These are phyloP conservation scores for Parnassius apollo DNA, from an alignment of 2,888 invertebrate species.

Conservation along the genomic window DNA sequence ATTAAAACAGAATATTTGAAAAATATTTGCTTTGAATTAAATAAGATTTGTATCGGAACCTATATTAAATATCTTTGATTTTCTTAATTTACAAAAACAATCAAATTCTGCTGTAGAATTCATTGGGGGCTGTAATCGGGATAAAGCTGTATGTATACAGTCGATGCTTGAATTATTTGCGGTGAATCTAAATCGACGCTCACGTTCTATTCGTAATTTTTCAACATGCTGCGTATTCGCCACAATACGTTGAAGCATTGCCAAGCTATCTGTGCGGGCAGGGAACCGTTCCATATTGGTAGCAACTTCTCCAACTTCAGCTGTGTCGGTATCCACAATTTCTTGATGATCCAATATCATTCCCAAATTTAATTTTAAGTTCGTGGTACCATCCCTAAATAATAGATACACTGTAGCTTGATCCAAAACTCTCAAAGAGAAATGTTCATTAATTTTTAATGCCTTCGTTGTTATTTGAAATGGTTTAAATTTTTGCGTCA, in stretches of 20 bases:
- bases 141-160: constrained; percentile 44
- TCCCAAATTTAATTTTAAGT: constrained; percentile 66
- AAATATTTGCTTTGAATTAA: too few species aligned
- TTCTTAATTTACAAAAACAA: constrained; percentile 19
- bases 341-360: constrained; percentile 77
- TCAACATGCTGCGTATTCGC: constrained; percentile 55
- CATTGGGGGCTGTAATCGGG: constrained; percentile 46
- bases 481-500: constrained; percentile 63
- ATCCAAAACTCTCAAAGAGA: constrained; percentile 65
- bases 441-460: constrained; percentile 69
- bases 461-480: constrained; percentile 75
- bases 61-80: constrained; percentile 6
- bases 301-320: constrained; percentile 44
- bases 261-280: constrained; percentile 60
- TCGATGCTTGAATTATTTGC: constrained; percentile 51
- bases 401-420: constrained; percentile 66
- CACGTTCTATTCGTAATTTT: constrained; percentile 47
- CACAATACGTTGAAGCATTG: constrained; percentile 55
- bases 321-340: constrained; percentile 64
- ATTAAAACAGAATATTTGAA: too few species aligned
- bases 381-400: constrained; percentile 63
- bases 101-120: constrained; percentile 33
- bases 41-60: too few species aligned
- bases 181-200: constrained; percentile 45
- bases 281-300: constrained; percentile 40